These are phyloP conservation scores for Sinopyrophorus schimmeli DNA, from an alignment of 2,888 invertebrate species.

Conservation along the genomic window DNA sequence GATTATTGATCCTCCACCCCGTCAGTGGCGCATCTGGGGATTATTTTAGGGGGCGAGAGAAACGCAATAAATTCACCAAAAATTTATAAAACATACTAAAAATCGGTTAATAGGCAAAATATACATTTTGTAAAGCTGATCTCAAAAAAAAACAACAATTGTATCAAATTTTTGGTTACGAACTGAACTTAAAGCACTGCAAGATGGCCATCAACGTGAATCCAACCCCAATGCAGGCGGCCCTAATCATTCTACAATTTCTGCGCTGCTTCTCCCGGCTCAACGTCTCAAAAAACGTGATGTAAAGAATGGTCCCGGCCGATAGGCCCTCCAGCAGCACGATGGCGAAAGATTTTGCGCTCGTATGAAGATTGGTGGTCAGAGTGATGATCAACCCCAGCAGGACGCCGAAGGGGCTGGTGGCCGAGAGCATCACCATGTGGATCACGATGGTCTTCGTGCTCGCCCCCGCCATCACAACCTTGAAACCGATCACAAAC, in stretches of 20 bases:
- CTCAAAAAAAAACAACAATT: background rate
- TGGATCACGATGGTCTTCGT: slow-evolving; percentile 52
- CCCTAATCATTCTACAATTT: slow-evolving; percentile 47
- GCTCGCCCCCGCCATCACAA: slow-evolving; percentile 54
- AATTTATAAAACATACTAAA: too few species aligned
- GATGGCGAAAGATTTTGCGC: slow-evolving; percentile 39
- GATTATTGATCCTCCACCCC: slow-evolving; percentile 6
- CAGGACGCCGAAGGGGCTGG: slow-evolving; percentile 59
- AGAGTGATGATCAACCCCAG: slow-evolving; percentile 56
- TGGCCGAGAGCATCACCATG: slow-evolving; percentile 55
- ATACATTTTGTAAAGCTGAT: too few species aligned
- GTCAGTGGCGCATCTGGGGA: too few species aligned
- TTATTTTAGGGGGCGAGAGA: too few species aligned
- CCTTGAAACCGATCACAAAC: slow-evolving; percentile 78
- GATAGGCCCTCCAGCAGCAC: slow-evolving; percentile 63
- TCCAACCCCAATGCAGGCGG: slow-evolving; percentile 50
- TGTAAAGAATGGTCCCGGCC: slow-evolving; percentile 76
- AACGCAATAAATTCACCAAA: too few species aligned
- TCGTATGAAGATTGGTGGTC: slow-evolving; percentile 47
- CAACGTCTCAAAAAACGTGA: slow-evolving; percentile 75
- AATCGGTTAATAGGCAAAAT: too few species aligned
- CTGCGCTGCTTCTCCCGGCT: slow-evolving; percentile 72
- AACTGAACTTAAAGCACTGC: slow-evolving; percentile 31
- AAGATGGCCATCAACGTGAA: slow-evolving; percentile 52
- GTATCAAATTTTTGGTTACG: background rate